Conservation (phyloP, 2,888 invertebrate genomes). For the Cepaea hortensis region DNA sequence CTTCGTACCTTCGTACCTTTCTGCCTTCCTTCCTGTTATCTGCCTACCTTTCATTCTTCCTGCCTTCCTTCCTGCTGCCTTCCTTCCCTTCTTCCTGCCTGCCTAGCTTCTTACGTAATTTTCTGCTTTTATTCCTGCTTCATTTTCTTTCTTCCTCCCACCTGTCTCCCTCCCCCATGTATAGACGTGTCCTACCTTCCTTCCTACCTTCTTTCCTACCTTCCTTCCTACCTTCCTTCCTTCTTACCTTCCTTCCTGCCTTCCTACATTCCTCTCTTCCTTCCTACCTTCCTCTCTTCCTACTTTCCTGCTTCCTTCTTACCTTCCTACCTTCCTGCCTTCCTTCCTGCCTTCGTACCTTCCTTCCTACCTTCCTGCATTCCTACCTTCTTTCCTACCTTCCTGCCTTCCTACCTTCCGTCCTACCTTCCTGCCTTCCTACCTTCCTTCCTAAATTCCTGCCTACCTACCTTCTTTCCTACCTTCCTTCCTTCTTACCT, state of each 20-base stretch:
- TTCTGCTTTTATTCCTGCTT: not conserved
- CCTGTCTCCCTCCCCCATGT: no score
- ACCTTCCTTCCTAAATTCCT: not conserved
- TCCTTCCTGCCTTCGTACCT: not conserved
- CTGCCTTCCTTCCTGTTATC: not conserved
- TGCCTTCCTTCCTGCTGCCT: not conserved
- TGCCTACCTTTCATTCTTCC: not conserved
- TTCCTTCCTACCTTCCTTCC: not conserved
- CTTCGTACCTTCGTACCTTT: not conserved
- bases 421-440: constrained; percentile 16
- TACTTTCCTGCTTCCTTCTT: not conserved
- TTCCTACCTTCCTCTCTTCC: not conserved
- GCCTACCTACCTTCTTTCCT: not conserved
- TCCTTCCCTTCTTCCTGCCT: not conserved
- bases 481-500: not conserved
- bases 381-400: not conserved
- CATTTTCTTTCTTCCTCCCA: no score
- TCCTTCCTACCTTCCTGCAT: not conserved
- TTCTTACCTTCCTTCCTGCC: not conserved
- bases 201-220: not conserved
- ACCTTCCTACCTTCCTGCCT: not conserved
- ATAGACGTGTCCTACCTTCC: not conserved
- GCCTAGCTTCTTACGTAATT: not conserved
- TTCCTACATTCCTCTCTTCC: not conserved
- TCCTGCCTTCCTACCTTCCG: not conserved